Evolutionary conservation across 2,888 invertebrate genomes (phyloP).

Genomic region (Cheilosia pagana): DNA sequence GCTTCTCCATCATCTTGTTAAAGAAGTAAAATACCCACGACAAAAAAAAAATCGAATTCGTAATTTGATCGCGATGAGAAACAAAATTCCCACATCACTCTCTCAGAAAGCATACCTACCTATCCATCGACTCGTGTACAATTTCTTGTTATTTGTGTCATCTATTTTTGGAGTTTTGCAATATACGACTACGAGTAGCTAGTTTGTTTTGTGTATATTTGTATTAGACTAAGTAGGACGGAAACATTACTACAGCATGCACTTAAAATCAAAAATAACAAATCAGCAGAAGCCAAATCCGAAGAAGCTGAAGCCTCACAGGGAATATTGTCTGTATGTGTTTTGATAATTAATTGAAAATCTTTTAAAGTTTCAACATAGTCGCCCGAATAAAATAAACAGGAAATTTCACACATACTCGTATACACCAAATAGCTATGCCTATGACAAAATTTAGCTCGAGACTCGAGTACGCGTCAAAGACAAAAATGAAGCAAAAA

Average conservation of each 20-base stretch:
- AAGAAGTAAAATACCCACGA: neutral
- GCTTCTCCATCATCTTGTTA: neutral
- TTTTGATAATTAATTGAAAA: slow-evolving; percentile 64
- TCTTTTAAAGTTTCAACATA: slow-evolving; percentile 56
- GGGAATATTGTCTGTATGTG: slow-evolving; percentile 26
- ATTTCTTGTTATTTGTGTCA: slow-evolving; percentile 27
- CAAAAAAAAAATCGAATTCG: neutral
- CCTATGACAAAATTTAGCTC: slow-evolving; percentile 21
- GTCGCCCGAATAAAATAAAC: slow-evolving; percentile 51
- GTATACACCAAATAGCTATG: neutral
- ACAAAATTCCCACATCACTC: slow-evolving; percentile 8
- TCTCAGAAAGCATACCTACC: neutral
- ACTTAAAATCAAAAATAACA: slow-evolving; percentile 53
- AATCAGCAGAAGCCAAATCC: slow-evolving; percentile 15
- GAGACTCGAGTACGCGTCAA: slow-evolving; percentile 16
- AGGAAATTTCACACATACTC: slow-evolving; percentile 40
- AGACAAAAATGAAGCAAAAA: slow-evolving; percentile 2
- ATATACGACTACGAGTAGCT: neutral
- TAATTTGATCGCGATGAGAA: slow-evolving; percentile 43
- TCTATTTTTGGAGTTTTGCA: slow-evolving; percentile 49
- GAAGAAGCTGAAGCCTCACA: slow-evolving; percentile 11
- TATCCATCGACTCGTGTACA: neutral
- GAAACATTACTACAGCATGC: slow-evolving; percentile 42
- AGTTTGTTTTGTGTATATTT: neutral
- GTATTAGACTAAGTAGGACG: slow-evolving; percentile 17